A percentile compares a stretch with the other conserved stretches of the same genome.
Evolutionary conservation across 2,888 invertebrate species (phyloP).

Genomic region (Eledona agricola): DNA sequence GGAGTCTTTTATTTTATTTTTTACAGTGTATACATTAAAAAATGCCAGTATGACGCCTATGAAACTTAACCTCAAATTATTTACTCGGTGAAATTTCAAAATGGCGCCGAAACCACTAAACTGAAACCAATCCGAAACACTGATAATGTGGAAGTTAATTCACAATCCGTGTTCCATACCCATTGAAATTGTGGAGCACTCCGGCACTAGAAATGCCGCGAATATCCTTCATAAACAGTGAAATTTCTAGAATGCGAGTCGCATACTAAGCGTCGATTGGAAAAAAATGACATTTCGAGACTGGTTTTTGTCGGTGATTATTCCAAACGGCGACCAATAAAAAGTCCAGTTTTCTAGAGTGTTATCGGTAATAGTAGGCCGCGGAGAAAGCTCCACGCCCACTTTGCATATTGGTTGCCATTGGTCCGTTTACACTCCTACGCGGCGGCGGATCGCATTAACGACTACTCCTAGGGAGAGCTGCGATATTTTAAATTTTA

Average conservation of each 20-base stretch:
- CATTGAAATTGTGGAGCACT: no score
- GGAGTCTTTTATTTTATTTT: no score
- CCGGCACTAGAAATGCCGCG: no score
- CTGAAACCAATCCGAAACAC: neutral
- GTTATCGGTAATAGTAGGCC: conserved; percentile 51
- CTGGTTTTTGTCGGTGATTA: conserved; percentile 22
- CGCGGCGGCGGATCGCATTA: conserved; percentile 44
- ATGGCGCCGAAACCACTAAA: no score
- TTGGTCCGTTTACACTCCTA: conserved; percentile 56
- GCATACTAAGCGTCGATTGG: no score
- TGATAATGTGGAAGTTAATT: neutral
- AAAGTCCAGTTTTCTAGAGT: conserved; percentile 44
- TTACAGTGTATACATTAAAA: no score
- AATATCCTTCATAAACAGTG: no score
- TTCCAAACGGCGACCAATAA: conserved; percentile 43
- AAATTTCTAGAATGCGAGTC: conserved; percentile 14
- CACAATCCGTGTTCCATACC: neutral
- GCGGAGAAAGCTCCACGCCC: conserved; percentile 57
- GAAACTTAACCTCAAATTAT: no score
- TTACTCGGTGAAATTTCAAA: no score
- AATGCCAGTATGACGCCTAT: no score
- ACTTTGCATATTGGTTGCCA: conserved; percentile 59
- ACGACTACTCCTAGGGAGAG: conserved; percentile 33
- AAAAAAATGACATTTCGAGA: conserved; percentile 1
- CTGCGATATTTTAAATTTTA: conserved; percentile 35